Evolutionary conservation across 1,140 invertebrate species (phyloP).

Genomic region (Drosophila ercepeae): DNA sequence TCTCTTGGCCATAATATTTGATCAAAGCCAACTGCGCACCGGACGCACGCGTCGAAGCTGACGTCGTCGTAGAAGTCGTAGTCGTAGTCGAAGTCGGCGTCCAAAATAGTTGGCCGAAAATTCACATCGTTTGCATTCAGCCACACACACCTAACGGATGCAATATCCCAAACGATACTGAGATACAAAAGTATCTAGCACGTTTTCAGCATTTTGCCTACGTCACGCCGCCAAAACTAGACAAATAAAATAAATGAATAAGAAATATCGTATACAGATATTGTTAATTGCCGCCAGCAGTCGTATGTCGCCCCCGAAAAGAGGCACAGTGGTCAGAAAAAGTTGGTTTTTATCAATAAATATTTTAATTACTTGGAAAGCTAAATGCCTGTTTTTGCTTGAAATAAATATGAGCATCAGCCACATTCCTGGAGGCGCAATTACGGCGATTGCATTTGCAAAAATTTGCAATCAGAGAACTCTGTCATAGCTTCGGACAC

Average conservation of each 20-base stretch:
- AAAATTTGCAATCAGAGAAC: conserved; percentile 55
- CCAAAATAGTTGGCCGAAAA: conserved; percentile 63
- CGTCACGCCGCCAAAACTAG: conserved; percentile 74
- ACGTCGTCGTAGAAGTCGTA: conserved; percentile 16
- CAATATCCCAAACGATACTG: conserved; percentile 51
- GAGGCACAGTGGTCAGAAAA: conserved; percentile 38
- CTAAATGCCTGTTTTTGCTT: too few relatives aligned
- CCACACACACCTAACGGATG: conserved; percentile 79
- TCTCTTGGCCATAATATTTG: conserved; percentile 26
- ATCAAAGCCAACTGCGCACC: conserved; percentile 77
- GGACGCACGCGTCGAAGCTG: conserved; percentile 63
- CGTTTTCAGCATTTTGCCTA: conserved; percentile 67
- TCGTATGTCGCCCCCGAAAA: conserved; percentile 55
- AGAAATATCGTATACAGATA: conserved; percentile 42
- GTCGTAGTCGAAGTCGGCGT: conserved; percentile 11
- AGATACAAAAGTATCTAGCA: conserved; percentile 66
- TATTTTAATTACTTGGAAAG: too few relatives aligned
- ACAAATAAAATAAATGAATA: conserved; percentile 40
- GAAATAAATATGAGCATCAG: not conserved
- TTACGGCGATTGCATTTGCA: conserved; percentile 67
- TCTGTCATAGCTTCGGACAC: conserved; percentile 2
- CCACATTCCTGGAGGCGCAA: conserved; percentile 2
- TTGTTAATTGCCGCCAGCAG: conserved; percentile 70
- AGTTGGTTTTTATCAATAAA: not conserved
- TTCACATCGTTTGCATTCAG: conserved; percentile 76